Conservation (phyloP, 2,113 vertebrate species). For the Gopherus flavomarginatus region DNA sequence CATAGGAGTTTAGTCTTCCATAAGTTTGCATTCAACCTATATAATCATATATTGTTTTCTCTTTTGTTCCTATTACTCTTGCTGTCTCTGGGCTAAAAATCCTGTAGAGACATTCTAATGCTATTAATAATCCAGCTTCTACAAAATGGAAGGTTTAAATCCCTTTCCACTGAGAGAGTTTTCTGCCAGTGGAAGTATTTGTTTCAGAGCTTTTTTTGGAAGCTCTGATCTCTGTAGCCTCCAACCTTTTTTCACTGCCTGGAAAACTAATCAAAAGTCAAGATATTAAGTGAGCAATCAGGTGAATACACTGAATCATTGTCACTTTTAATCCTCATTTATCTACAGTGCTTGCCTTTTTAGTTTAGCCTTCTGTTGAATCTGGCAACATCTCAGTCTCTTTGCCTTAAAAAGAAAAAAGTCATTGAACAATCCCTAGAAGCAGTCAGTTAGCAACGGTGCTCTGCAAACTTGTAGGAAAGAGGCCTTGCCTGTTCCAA, state of each 20-base stretch:
- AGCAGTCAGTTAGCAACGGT: neutral
- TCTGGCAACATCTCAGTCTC: conserved; percentile 51
- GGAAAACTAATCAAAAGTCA: conserved; percentile 68
- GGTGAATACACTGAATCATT: conserved; percentile 68
- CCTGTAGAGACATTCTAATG: neutral
- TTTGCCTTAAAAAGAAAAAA: conserved; percentile 38
- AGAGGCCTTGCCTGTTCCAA: neutral
- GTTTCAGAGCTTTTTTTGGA: neutral
- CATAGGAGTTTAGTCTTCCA: neutral
- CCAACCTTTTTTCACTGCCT: conserved; percentile 18
- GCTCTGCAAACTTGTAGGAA: neutral
- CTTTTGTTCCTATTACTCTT: neutral
- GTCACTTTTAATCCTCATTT: conserved; percentile 69
- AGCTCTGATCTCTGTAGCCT: neutral
- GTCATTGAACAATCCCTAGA: conserved; percentile 2
- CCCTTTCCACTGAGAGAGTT: neutral
- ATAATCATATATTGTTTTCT: neutral
- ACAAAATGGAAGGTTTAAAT: neutral
- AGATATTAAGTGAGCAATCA: conserved; percentile 59
- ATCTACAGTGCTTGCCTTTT: conserved; percentile 58
- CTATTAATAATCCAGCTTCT: neutral
- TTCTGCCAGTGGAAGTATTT: neutral
- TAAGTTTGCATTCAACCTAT: neutral
- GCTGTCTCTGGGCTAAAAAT: neutral
- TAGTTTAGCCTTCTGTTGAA: conserved; percentile 35